Percentiles rank a stretch among this genome's conserved stretches.
Evolutionary conservation across 2,113 vertebrate genomes (phyloP).

Genomic region (Promerops cafer): DNA sequence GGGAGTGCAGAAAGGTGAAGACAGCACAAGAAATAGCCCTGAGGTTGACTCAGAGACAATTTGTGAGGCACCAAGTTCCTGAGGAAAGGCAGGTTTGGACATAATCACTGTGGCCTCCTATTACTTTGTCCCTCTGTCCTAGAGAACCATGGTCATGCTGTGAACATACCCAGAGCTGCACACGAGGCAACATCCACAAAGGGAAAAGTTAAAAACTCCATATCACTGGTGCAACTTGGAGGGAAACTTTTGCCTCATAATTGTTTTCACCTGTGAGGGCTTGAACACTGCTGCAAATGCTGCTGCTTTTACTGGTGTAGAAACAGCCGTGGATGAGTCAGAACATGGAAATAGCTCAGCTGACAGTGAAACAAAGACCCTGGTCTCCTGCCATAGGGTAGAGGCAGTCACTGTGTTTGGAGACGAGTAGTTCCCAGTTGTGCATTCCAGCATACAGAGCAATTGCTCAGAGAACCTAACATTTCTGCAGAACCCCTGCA

Average conservation of each 20-base stretch:
- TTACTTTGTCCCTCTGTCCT: neutral
- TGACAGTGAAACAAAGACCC: constrained; percentile 33
- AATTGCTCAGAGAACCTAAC: neutral
- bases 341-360: constrained; percentile 32
- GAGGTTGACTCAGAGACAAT: neutral
- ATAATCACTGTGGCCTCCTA: neutral
- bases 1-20: neutral
- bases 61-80: neutral
- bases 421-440: neutral
- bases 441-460: neutral
- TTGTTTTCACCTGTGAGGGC: neutral
- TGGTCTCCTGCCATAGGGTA: neutral
- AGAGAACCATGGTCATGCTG: neutral
- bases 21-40: neutral
- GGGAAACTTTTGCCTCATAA: neutral
- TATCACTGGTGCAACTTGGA: neutral
- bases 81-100: neutral
- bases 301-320: neutral
- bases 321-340: neutral
- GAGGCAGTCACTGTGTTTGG: neutral
- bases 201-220: neutral
- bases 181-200: neutral
- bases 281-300: neutral
- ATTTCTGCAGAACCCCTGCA: neutral
- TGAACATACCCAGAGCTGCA: neutral